Evolutionary conservation across 1,140 invertebrate genomes (phyloP).

Genomic region (Carcinoscorpius rotundicauda): DNA sequence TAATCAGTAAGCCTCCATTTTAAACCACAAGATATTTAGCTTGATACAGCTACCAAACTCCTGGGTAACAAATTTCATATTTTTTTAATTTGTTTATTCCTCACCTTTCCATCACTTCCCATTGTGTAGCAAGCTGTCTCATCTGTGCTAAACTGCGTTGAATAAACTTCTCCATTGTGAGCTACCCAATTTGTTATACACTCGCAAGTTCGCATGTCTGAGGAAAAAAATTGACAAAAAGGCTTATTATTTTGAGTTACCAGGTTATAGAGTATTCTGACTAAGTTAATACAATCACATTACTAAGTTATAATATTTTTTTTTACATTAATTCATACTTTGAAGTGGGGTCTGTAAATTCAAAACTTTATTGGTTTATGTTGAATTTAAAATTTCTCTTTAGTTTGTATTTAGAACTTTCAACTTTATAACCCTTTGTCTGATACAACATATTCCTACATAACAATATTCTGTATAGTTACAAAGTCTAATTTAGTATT

Average conservation of each 20-base stretch:
- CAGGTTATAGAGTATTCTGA: not conserved
- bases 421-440: too few relatives aligned
- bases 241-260: not conserved
- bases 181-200: constrained; percentile 43
- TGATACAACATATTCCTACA: too few relatives aligned
- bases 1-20: too few relatives aligned
- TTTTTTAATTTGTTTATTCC: not conserved
- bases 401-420: too few relatives aligned
- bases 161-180: constrained; percentile 41
- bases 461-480: too few relatives aligned
- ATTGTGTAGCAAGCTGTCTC: constrained; percentile 45
- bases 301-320: not conserved
- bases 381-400: too few relatives aligned
- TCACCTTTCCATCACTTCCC: constrained; percentile 42
- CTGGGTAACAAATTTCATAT: not conserved
- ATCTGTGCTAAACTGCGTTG: constrained; percentile 43
- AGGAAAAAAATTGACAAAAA: constrained; percentile 7
- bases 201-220: constrained; percentile 42
- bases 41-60: not conserved
- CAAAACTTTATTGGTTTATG: too few relatives aligned
- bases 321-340: too few relatives aligned
- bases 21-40: too few relatives aligned
- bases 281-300: not conserved
- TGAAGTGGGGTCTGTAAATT: too few relatives aligned
- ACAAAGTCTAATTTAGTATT: too few relatives aligned